Conservation (phyloP, 1,140 invertebrate genomes). For the Tribolium castaneum region DNA sequence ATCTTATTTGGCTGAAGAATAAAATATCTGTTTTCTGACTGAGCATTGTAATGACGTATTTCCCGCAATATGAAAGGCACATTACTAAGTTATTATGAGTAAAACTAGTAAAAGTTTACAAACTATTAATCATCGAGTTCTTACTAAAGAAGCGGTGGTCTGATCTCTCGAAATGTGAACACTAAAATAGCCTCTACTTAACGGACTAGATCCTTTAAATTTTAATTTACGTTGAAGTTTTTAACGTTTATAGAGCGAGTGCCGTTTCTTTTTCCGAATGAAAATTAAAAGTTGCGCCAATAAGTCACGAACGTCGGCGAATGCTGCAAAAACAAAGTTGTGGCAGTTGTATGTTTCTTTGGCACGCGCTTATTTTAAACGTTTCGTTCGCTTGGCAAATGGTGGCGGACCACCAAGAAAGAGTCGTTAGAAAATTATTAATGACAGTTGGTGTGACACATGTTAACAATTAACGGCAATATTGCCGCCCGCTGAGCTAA, state of each 20-base stretch:
- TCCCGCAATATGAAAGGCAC: too few relatives aligned
- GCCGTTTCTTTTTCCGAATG: too few relatives aligned
- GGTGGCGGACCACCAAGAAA: constrained; percentile 41
- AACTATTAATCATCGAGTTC: too few relatives aligned
- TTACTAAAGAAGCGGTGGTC: too few relatives aligned
- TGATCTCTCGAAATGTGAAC: too few relatives aligned
- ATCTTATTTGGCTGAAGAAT: too few relatives aligned
- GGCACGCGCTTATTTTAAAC: constrained; percentile 45
- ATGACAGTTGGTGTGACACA: constrained; percentile 43
- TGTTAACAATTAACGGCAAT: constrained; percentile 47
- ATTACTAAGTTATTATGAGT: too few relatives aligned
- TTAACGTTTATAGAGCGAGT: not conserved
- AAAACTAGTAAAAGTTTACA: too few relatives aligned
- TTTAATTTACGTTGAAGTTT: not conserved
- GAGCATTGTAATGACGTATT: too few relatives aligned
- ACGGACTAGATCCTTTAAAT: not conserved
- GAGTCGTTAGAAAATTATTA: constrained; percentile 40
- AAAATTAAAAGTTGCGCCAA: not conserved
- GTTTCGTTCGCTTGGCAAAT: constrained; percentile 12
- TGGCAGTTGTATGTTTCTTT: constrained; percentile 21
- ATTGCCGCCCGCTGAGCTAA: not conserved
- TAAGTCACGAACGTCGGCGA: constrained; percentile 3
- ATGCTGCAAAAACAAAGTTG: not conserved
- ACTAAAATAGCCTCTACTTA: not conserved
- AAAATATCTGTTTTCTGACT: too few relatives aligned